These are phyloP conservation scores for Cygnus buccinator DNA, from an alignment of 2,113 vertebrate species.

Conservation along the genomic window DNA sequence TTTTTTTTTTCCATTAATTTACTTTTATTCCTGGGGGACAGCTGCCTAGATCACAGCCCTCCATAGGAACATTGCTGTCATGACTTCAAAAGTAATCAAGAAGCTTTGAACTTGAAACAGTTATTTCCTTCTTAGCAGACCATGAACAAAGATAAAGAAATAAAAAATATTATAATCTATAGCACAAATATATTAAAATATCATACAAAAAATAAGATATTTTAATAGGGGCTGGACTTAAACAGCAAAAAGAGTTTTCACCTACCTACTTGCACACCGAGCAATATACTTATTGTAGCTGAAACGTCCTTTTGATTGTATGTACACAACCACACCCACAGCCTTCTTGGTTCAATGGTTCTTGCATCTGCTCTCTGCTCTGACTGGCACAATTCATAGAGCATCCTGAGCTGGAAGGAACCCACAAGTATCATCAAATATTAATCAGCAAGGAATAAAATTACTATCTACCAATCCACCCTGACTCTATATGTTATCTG, in stretches of 20 bases:
- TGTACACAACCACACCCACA: background rate
- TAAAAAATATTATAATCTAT: conserved; percentile 23
- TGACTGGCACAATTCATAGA: background rate
- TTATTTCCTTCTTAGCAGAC: conserved; percentile 20
- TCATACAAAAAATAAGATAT: background rate
- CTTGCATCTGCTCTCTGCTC: background rate
- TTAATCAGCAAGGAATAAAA: background rate
- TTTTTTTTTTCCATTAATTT: conserved; percentile 44
- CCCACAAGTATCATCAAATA: background rate
- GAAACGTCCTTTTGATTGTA: background rate
- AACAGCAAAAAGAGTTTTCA: background rate
- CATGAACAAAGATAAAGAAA: conserved; percentile 45
- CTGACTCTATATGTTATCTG: background rate
- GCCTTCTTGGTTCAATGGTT: background rate
- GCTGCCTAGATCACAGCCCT: conserved; percentile 32
- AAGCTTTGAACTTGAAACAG: conserved; percentile 68
- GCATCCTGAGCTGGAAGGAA: background rate
- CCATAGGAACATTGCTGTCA: conserved; percentile 24
- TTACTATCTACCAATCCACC: background rate
- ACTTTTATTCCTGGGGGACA: conserved; percentile 53
- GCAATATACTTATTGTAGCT: background rate
- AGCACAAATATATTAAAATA: background rate
- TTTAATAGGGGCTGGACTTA: background rate
- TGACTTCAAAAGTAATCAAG: conserved; percentile 62
- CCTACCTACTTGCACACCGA: background rate